phyloP scores from a whole-genome alignment of 2,888 invertebrate species.

The Tanypteryx hageni region DNA sequence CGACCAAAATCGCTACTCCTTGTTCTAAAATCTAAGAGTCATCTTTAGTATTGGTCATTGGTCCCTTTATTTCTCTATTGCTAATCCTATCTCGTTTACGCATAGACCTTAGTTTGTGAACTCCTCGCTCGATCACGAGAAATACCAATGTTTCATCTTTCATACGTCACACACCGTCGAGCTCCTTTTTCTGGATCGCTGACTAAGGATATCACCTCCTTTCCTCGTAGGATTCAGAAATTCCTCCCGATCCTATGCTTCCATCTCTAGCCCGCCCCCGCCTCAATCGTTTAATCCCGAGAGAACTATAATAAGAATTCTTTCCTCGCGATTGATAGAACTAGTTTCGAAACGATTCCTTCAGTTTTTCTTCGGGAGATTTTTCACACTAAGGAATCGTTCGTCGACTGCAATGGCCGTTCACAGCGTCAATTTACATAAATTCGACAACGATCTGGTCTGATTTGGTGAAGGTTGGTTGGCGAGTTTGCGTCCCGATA shows the following conservation, averaged over 20 bases:
- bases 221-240: background rate
- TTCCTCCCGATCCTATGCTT: background rate
- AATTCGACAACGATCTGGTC: too few species aligned
- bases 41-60: background rate
- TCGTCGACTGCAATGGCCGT: too few species aligned
- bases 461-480: too few species aligned
- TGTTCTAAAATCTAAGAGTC: background rate
- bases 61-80: background rate
- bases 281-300: background rate
- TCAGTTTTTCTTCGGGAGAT: too few species aligned
- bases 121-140: background rate
- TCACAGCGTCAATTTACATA: too few species aligned
- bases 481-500: too few species aligned
- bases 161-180: background rate
- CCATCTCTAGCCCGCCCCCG: background rate
- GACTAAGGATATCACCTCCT: conserved; percentile 11
- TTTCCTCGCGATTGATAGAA: background rate
- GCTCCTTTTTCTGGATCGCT: conserved; percentile 32
- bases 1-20: background rate
- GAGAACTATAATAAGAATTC: background rate
- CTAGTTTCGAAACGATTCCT: background rate
- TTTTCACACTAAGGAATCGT: too few species aligned
- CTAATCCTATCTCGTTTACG: background rate
- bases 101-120: background rate
- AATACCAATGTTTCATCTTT: conserved; percentile 22